Percentiles rank a stretch among this genome's conserved stretches.
These are phyloP conservation scores for Tichodroma muraria DNA, from an alignment of 2,113 vertebrate genomes.

Conservation along the genomic window DNA sequence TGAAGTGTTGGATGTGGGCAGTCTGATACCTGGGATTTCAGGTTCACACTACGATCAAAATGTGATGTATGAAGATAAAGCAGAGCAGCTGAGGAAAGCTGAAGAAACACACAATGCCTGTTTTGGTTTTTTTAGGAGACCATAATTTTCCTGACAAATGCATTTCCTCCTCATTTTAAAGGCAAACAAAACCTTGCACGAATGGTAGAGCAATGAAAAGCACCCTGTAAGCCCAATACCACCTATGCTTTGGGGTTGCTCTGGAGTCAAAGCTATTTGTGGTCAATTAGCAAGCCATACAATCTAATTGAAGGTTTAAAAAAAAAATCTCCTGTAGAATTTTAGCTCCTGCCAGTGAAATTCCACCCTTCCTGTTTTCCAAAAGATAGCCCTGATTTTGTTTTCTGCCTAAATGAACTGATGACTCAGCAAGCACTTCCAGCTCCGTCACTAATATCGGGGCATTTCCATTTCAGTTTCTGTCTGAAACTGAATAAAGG, in stretches of 20 bases:
- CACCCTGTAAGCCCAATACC: not conserved
- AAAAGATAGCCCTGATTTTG: not conserved
- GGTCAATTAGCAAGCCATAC: not conserved
- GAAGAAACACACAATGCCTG: not conserved
- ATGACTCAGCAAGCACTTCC: not conserved
- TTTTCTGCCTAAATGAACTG: not conserved
- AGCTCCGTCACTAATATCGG: not conserved
- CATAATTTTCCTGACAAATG: not conserved
- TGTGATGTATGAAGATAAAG: too few species aligned
- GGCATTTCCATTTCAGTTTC: not conserved
- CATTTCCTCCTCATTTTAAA: not conserved
- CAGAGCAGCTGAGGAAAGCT: not conserved
- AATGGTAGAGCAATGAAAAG: not conserved
- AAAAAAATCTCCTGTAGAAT: not conserved
- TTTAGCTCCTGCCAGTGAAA: not conserved
- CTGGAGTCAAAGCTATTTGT: not conserved
- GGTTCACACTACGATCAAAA: not conserved
- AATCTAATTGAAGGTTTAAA: not conserved
- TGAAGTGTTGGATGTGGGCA: not conserved
- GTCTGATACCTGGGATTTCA: not conserved
- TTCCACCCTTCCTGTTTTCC: constrained; percentile 32
- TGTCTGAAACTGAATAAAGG: not conserved
- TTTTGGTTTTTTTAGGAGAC: not conserved
- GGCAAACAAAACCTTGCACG: not conserved
- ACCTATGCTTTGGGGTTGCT: not conserved